Percentiles rank a stretch among this genome's conserved stretches.
Evolutionary conservation across 2,113 vertebrate genomes (phyloP).

Genomic region (Protomyctophum bolini): DNA sequence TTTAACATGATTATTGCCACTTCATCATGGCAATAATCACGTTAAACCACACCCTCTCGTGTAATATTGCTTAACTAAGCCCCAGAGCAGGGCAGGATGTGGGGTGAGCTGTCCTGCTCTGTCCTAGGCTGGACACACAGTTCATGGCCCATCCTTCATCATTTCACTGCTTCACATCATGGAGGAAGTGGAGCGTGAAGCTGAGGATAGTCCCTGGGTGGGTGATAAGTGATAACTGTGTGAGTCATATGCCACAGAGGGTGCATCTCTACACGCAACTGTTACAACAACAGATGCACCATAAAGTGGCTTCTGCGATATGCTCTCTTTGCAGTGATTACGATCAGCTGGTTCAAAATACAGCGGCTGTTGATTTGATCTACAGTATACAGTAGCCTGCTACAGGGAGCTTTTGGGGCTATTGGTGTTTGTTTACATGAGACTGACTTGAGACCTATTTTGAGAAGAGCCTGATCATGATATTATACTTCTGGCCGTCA

Average conservation of each 20-base stretch:
- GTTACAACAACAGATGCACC: neutral
- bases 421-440: too few relatives aligned
- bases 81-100: constrained; percentile 12
- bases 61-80: too few relatives aligned
- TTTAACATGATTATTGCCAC: too few relatives aligned
- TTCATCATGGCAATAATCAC: too few relatives aligned
- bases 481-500: too few relatives aligned
- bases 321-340: too few relatives aligned
- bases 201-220: constrained; percentile 9
- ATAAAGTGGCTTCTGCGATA: neutral
- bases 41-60: too few relatives aligned
- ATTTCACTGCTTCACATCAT: constrained; percentile 37
- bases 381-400: neutral
- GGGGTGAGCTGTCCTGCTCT: constrained; percentile 27
- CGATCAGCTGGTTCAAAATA: too few relatives aligned
- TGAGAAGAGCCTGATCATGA: too few relatives aligned
- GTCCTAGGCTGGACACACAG: constrained; percentile 11
- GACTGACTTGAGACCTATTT: too few relatives aligned
- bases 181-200: constrained; percentile 17
- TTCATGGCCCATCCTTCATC: constrained; percentile 30
- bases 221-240: neutral
- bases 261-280: neutral
- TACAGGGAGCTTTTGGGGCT: too few relatives aligned
- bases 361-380: neutral
- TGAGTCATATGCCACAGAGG: neutral